Conservation (phyloP, 2,113 vertebrate genomes). For the Fukomys damarensis region DNA sequence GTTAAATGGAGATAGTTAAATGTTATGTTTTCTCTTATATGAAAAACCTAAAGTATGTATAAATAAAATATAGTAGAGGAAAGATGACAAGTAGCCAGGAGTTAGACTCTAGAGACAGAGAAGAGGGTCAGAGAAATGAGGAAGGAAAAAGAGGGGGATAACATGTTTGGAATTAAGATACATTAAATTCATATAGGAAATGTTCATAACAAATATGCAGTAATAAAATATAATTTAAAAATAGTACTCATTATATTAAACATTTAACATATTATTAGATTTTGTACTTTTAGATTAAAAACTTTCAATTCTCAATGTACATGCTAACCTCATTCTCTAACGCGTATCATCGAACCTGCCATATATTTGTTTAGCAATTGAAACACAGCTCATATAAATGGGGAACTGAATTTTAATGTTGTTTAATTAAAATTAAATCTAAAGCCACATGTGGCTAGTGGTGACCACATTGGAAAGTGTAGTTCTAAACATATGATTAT, state of each 20-base stretch:
- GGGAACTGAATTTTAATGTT: neutral
- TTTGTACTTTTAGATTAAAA: neutral
- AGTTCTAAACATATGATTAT: neutral
- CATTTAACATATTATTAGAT: neutral
- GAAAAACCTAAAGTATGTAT: neutral
- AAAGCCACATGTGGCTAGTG: neutral
- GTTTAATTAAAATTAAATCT: conserved; percentile 1
- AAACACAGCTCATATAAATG: neutral
- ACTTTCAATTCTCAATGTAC: neutral
- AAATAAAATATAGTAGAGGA: neutral
- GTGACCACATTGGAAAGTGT: neutral
- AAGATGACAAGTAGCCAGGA: neutral
- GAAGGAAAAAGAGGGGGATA: neutral
- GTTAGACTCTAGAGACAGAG: neutral
- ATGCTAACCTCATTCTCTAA: neutral
- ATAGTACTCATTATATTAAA: neutral
- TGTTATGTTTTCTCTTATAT: neutral
- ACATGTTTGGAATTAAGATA: neutral
- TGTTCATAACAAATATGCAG: neutral
- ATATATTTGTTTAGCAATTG: neutral
- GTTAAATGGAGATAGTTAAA: neutral
- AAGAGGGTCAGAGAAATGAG: neutral
- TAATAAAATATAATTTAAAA: neutral
- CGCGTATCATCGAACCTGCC: too few relatives aligned
- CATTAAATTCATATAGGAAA: neutral